Evolutionary conservation across 1,140 invertebrate genomes (phyloP), one percentile per base, ranked within the genome.

Genomic region (Leptinotarsa lineolata): DNA sequence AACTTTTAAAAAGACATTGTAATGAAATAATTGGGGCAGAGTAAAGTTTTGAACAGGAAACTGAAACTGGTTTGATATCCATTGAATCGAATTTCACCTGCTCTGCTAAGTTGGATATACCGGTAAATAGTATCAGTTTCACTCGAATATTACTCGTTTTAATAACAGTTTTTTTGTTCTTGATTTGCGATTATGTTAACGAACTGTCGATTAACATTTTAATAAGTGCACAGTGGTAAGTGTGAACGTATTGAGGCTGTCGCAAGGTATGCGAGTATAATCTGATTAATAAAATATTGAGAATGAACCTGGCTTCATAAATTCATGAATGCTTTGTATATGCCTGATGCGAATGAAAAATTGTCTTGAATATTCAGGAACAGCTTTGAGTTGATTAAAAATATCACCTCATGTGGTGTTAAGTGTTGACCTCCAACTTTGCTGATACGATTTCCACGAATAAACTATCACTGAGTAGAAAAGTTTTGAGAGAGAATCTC

Each of bases 41-140:
- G 66, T 72, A 68, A 72, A 54, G 46, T 63, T 72, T 72, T 65
- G 71, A 72, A 72, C 71, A 72, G 71, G 71, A 72, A 72, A 72
- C 64, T 72, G 16, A 58, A 72, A 72, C 71, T 64, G 64, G 71
- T 72, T 72, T 61, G 18, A 46, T 72, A 58, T 72, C 64, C 71
- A 22, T 48, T n/a, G 71, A 24, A n/a, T 72, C 64, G 64, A 39
- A 72, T 72, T 72, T 72, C 71, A 72, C 71, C 71, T 72, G 48
- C 48, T 54, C 63, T 45, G 63, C n/a, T n/a, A 66, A 45, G 71
- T 54, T 48, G 64, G 24, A 65, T 65, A 65, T 24, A n/a, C 22
- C 63, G 63, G 22, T 39, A 39, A 30, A 24, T 65, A 65, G 39
- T 65, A 65, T 65, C 39, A 24, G 39, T 65, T 30, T 65, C 63